Conservation (phyloP, 2,113 vertebrate species). For the Crotalus viridis region DNA sequence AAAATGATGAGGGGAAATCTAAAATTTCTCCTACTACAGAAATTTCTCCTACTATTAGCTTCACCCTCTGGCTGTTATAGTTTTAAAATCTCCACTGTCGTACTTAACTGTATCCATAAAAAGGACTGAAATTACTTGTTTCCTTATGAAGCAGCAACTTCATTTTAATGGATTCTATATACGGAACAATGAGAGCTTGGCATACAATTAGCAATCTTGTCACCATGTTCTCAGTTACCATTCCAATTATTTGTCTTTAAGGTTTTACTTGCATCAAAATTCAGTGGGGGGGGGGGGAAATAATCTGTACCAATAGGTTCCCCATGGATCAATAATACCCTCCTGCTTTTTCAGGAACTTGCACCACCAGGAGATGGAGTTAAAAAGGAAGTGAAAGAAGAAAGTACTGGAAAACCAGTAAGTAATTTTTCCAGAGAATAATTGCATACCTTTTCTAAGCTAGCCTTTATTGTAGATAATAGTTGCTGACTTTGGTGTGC, state of each 20-base stretch:
- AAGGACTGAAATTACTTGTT: background rate
- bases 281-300: background rate
- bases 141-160: background rate
- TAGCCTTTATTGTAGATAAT: background rate
- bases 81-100: background rate
- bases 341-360: slow-evolving; percentile 16
- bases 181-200: background rate
- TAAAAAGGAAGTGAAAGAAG: background rate
- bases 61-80: too few relatives aligned
- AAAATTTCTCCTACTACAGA: background rate
- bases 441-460: background rate
- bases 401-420: background rate
- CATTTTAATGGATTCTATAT: background rate
- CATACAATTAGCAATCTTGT: background rate
- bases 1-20: background rate
- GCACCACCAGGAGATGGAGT: slow-evolving; percentile 3
- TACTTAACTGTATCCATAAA: background rate
- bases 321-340: background rate
- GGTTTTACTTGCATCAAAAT: background rate
- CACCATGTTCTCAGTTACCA: background rate
- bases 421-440: background rate
- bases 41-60: background rate
- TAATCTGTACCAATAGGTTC: background rate
- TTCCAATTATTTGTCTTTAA: background rate
- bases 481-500: background rate